Base-by-base conservation (phyloP, 2,113 vertebrate genomes). In the Anolis sagrei region DNA sequence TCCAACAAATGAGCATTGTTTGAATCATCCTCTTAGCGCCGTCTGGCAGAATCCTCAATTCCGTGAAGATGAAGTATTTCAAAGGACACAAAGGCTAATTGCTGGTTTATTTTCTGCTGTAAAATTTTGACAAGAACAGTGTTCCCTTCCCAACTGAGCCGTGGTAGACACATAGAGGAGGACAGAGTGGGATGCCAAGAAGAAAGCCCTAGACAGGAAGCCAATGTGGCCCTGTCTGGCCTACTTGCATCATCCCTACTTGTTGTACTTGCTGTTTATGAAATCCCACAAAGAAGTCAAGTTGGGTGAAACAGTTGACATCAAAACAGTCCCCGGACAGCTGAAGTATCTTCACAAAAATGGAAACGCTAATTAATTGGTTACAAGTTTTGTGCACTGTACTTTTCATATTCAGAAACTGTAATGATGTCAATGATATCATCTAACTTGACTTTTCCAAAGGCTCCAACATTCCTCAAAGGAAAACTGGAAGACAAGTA, bases 21-120 rank as follows among this genome's bases (percentile, higher is more conserved):
- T 93, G 89, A 93, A 83, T 90, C 90, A 90, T 74, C 88, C 58
- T 92, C 91, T 68, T 86, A 83, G 75, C 6, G 81, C 85, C 82
- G 87, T 85, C 84, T 86, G 77, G 58, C 77, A 36, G 51, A 25
- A 74, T 73, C 51, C 29, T 23, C 54, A 49, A 32, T n/a, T 44
- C 36, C 32, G 29, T 61, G 54, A 44, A 73, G 84, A 80, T 73
- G 78, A 86, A 86, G 13, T 27, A 74, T 74, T 62, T 32, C 2
- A 39, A 61, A 34, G 36, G 54, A 80, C 9, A 29, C 44, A 49
- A 13, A 23, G 69, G 69, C 69, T 64, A n/a, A 64, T 21, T 49
- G 58, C 51, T 85, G 68, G 29, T 62, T 32, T 34, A 77, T n/a
- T n/a, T 73, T 32, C 74, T 19, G 62, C 39, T 44, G 39, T 44